A percentile compares a stretch with the other conserved stretches of the same genome.
These are phyloP conservation scores for Girardinichthys multiradiatus DNA, from an alignment of 2,113 vertebrate species.

Conservation along the genomic window DNA sequence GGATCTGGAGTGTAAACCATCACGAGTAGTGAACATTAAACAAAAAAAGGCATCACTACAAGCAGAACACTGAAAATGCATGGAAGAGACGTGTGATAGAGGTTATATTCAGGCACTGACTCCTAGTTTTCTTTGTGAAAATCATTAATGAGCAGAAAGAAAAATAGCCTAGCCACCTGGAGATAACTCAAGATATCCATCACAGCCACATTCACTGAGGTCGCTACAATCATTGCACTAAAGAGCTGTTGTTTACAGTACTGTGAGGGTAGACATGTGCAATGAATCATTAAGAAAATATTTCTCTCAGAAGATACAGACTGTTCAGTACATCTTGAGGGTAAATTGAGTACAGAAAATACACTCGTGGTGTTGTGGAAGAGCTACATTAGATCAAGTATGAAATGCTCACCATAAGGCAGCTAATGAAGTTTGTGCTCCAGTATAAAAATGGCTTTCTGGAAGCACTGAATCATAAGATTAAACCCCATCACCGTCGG, in stretches of 20 bases:
- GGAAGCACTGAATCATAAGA: slow-evolving; percentile 53
- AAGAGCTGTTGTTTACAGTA: slow-evolving; percentile 23
- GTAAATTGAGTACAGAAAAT: slow-evolving; percentile 16
- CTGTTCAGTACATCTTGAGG: not conserved
- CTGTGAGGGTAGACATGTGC: slow-evolving; percentile 32
- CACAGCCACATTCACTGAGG: slow-evolving; percentile 38
- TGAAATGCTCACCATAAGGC: slow-evolving; percentile 58
- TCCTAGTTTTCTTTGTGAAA: slow-evolving; percentile 16
- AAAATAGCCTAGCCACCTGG: slow-evolving; percentile 12
- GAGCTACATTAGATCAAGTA: slow-evolving; percentile 53
- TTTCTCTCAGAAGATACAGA: slow-evolving; percentile 29
- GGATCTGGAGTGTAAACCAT: slow-evolving; percentile 51
- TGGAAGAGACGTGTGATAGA: not conserved
- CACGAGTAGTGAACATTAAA: slow-evolving; percentile 32
- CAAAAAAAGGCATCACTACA: not conserved
- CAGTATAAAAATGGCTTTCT: slow-evolving; percentile 46
- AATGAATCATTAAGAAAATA: slow-evolving; percentile 22
- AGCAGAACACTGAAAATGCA: slow-evolving; percentile 24
- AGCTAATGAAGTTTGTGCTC: slow-evolving; percentile 38
- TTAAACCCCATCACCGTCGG: slow-evolving; percentile 5
- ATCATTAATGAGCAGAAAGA: slow-evolving; percentile 14
- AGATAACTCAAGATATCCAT: not conserved
- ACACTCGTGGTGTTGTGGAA: slow-evolving; percentile 28
- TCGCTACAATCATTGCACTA: slow-evolving; percentile 43
- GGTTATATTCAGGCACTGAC: slow-evolving; percentile 43